A percentile compares a stretch with the other conserved stretches of the same genome.
phyloP scores from a whole-genome alignment of 2,113 vertebrate species.

The Cyphomyrus discorhynchus region DNA sequence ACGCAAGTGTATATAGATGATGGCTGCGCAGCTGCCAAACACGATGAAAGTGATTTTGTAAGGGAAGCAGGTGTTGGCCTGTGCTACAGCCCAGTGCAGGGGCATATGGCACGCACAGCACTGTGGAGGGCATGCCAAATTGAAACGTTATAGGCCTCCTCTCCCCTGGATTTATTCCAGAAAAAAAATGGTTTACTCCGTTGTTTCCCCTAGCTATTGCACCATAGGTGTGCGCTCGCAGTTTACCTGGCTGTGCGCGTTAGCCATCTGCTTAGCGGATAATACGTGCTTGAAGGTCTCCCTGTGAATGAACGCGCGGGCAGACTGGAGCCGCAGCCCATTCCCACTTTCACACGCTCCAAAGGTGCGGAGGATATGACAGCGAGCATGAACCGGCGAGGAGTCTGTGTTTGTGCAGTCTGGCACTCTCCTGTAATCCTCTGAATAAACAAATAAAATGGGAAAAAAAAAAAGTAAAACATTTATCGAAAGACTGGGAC shows the following conservation, averaged over 20 bases:
- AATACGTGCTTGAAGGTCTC: background rate
- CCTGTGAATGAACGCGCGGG: background rate
- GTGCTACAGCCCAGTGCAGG: background rate
- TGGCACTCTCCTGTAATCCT: background rate
- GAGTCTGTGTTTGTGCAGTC: background rate
- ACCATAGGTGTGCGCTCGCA: background rate
- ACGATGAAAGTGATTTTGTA: background rate
- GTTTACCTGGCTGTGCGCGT: background rate
- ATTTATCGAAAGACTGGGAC: background rate
- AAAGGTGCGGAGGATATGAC: background rate
- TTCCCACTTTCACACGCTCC: background rate
- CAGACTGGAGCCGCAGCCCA: background rate
- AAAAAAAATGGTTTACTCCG: background rate
- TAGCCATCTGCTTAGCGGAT: background rate
- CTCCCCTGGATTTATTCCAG: background rate
- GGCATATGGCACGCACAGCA: background rate
- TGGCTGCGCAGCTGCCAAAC: background rate
- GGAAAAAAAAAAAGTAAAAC: background rate
- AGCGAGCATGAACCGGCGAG: background rate
- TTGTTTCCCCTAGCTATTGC: background rate
- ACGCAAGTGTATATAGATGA: background rate
- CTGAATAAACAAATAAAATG: slow-evolving; percentile 2
- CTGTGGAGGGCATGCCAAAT: background rate
- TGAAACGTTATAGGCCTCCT: background rate
- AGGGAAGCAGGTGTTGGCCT: background rate